Evolutionary conservation across 2,113 vertebrate genomes (phyloP), one percentile per base, ranked within the genome.

Genomic region (Loxodonta africana): DNA sequence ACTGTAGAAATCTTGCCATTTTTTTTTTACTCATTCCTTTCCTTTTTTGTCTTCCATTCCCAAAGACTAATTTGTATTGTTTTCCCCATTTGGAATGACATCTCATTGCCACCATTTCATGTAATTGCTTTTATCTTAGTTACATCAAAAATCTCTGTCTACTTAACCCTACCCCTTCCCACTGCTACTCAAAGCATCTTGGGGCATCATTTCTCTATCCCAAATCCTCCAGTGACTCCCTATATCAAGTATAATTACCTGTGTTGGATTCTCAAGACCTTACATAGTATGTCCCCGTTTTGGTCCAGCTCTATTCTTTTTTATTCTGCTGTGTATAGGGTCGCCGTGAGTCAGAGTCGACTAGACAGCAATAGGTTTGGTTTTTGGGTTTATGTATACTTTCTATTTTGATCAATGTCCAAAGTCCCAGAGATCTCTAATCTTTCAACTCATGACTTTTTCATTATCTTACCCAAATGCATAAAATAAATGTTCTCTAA

Each of bases 11-110:
- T 44, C 28, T 83, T 51, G 28, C 7, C 8, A 14, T 63, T 48
- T 80, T 84, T 53, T 88, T 89, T 83, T n/a, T n/a, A 69, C 46
- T 96, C 60, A 76, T 95, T 48, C 37, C 48, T 48, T 48, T n/a
- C 89, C 23, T 77, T 76, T n/a, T 51, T 77, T 62, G 51, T 5
- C 96, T 18, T 81, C 67, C 48, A 88, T 53, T 73, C 78, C 73
- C 53, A 78, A 94, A 78, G 37, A 67, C 11, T 23, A 63, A 86
- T 76, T 81, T 23, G 41, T n/a, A 26, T 30, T 15, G 30, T 17
- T 33, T 86, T 83, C 69, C 7, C n/a, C 62, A 44, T 88, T 82
- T 44, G 83, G 60, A 87, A 44, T 85, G 41, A 28, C 6, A 57
- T 33, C 41, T 15, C 1, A 3, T 6, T 65, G 41, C 10, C 57